Evolutionary conservation across 2,113 vertebrate species (phyloP).

Genomic region (Actenoides hombroni): DNA sequence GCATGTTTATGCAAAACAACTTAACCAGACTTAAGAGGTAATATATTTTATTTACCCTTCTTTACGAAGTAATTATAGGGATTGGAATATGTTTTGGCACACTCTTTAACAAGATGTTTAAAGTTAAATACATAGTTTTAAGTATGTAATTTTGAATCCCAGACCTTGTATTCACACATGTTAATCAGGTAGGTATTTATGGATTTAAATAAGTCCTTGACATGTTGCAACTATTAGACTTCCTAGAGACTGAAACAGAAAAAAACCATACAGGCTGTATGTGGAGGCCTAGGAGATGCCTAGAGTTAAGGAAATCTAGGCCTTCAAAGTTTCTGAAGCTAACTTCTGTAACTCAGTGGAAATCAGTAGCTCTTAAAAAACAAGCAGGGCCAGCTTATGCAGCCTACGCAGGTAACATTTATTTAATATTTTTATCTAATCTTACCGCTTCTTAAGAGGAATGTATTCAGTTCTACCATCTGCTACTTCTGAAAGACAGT

Average conservation of each 20-base stretch:
- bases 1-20: slow-evolving; percentile 95
- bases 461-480: slow-evolving; percentile 36
- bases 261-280: background rate
- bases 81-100: background rate
- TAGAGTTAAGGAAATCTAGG: background rate
- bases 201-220: background rate
- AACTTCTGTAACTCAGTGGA: background rate
- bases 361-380: background rate
- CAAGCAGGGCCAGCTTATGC: background rate
- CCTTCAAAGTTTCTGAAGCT: background rate
- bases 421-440: slow-evolving; percentile 28
- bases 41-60: slow-evolving; percentile 11
- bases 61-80: background rate
- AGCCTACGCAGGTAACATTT: slow-evolving; percentile 12
- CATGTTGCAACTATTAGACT: background rate
- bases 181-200: background rate
- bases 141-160: background rate
- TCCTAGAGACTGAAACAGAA: background rate
- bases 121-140: background rate
- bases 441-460: slow-evolving; percentile 2
- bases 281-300: background rate
- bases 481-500: slow-evolving; percentile 19
- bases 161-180: background rate
- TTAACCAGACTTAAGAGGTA: slow-evolving; percentile 93
- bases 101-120: background rate